Base-by-base conservation (phyloP, 2,888 invertebrate genomes). In the Petrolisthes manimaculis region DNA sequence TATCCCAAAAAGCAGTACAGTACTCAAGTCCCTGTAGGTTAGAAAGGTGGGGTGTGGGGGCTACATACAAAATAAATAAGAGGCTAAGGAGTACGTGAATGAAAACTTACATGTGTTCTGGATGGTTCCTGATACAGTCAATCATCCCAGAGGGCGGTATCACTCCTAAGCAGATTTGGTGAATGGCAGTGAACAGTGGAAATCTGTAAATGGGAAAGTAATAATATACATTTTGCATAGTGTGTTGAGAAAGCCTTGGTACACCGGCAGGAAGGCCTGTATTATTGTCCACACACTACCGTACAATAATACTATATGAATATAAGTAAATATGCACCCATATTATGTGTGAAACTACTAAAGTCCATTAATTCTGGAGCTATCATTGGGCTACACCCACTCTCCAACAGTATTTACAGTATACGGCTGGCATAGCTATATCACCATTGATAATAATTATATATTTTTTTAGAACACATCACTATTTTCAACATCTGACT, bases 161-260 rank as follows among this genome's bases (percentile, higher is more conserved):
- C 93, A 96, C 95, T 90, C 96, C 96, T 90, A 95, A 95, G 93
- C 99, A 99, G 93, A 99, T 99, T 93, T 95, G 95, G 94, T 98
- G 97, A 92, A 99, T 96, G 75, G 98, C 97, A 61, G 97, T 97
- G 93, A 99, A 99, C 83, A 99, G 94, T 0, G 99, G 99, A 93
- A 99, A 99, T 93, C 97, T 90, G 83, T 6, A 82, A n/a, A n/a
- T 37, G 18, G 37, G 21, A 18, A 78, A 21, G 53, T 9, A 37
- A 37, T 1, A 37, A 37, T 37, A 37, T 37, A 37, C 37, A 12
- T 21, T 74, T 74, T 74, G 37, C 37, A 37, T 37, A 37, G 37
- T 14, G 74, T 74, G 9, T 37, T 74, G 21, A 24, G 6, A 6
- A 74, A 14, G 14, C 74, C 6, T 6, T 12, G 37, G 9, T 8